Conservation (phyloP, 64 coral and sea anemone species). For the Stichodactyla helianthus region DNA sequence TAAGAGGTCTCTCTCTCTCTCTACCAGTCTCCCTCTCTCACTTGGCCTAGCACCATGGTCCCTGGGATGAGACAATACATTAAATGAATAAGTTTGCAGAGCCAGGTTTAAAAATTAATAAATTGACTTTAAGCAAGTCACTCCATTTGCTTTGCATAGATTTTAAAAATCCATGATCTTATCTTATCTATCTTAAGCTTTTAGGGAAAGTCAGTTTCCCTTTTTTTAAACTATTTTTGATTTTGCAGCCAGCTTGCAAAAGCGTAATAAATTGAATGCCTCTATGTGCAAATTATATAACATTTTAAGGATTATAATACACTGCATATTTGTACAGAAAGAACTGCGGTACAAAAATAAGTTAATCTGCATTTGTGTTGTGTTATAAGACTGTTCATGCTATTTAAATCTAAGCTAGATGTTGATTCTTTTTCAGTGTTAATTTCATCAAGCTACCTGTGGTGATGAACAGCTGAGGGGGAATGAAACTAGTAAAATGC, state of each 20-base stretch:
- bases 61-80: background rate
- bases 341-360: constrained; percentile 22
- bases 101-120: background rate
- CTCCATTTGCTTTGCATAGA: background rate
- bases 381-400: background rate
- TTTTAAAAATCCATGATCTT: constrained; percentile 2
- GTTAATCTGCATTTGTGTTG: constrained; percentile 14
- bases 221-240: background rate
- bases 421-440: background rate
- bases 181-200: background rate
- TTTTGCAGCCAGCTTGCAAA: constrained; percentile 31
- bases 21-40: background rate
- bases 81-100: constrained; percentile 8
- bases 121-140: background rate
- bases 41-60: background rate
- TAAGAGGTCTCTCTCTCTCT: background rate
- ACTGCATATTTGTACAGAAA: constrained; percentile 22
- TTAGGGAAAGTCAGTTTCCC: background rate
- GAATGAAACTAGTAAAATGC: background rate
- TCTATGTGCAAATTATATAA: constrained; percentile 15
- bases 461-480: background rate
- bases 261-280: constrained; percentile 22
- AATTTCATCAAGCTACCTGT: background rate
- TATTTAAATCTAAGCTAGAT: background rate
- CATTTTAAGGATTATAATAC: constrained; percentile 3